Percentiles rank a stretch among this genome's conserved stretches.
Evolutionary conservation across 2,797 vertebrate genomes (phyloP).

Genomic region (Tokudaia muenninki): DNA sequence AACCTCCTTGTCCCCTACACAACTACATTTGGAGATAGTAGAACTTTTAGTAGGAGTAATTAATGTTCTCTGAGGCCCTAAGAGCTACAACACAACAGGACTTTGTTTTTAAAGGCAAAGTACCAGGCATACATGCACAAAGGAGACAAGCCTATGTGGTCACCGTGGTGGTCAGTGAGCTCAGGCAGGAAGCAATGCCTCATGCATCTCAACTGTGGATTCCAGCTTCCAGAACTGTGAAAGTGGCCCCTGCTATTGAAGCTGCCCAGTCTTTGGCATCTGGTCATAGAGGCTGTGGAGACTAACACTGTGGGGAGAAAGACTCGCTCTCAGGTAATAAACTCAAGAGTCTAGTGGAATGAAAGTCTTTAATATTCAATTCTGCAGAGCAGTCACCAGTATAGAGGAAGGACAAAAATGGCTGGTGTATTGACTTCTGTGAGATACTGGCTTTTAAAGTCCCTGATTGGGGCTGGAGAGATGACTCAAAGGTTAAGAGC

Average conservation of each 20-base stretch:
- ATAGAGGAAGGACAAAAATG: not conserved
- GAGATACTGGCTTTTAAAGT: not conserved
- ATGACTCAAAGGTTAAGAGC: not conserved
- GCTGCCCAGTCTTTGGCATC: not conserved
- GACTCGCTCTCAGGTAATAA: not conserved
- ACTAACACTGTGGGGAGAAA: not conserved
- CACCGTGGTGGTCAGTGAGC: not conserved
- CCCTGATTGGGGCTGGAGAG: not conserved
- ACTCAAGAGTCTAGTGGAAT: not conserved
- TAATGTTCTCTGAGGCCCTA: not conserved
- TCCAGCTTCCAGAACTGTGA: not conserved
- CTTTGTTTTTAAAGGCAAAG: not conserved
- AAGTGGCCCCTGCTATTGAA: not conserved
- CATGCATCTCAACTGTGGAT: not conserved
- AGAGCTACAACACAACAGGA: not conserved
- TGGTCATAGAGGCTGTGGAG: not conserved
- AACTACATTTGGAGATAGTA: not conserved
- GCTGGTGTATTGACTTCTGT: not conserved
- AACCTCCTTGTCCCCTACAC: not conserved
- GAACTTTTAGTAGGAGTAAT: not conserved
- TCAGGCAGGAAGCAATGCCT: not conserved
- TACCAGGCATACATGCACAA: fast-evolving
- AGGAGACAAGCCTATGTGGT: not conserved
- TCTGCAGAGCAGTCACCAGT: not conserved
- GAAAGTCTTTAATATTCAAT: not conserved